Evolutionary conservation across 1,140 invertebrate genomes (phyloP), one percentile per base, ranked within the genome.

Genomic region (Drosophila truncata): DNA sequence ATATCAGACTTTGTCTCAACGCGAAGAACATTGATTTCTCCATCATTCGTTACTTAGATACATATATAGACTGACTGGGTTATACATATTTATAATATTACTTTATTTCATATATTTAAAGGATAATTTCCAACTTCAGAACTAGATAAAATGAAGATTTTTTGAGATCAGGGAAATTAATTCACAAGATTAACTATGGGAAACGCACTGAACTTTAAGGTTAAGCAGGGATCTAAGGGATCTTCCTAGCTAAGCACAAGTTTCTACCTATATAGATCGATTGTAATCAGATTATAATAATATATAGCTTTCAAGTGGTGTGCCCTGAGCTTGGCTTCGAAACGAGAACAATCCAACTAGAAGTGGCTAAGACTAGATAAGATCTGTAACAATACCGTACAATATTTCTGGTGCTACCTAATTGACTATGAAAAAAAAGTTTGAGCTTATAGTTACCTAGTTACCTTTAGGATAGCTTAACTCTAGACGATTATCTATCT

Each of bases 1-100:
- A 52, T 71, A 74, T 87, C 85, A 88, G 77, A 88, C 80, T 83
- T 83, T 80, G 47, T 42, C 63, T 75, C 69, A 72, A 33, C 61
- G 44, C 64, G 29, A 79, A 70, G 41, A 63, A 27, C 71, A 61
- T 42, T 46, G 29, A 44, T 73, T 60, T 39, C 29, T 42, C 29
- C 59, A 41, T 46, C 46, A 50, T 65, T 44, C 52, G 25, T 35
- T 70, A 41, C 47, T 64, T 37, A 52, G 61, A 27, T 60, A 31
- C 31, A 63, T 49, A 60, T 59, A 60, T 62, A 6, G 7, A 54
- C 2, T 14, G 31, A 23, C 2, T 14, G 14, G 31, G 37, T 55
- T 55, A 58, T 39, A 44, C 16, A 65, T 62, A 25, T 58, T 29
- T 59, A 27, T 61, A 44, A 37, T 27, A 69, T 42, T 31, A 25